Conservation (phyloP, 2,888 invertebrate genomes). For the Dyspetes luteomarginatus region DNA sequence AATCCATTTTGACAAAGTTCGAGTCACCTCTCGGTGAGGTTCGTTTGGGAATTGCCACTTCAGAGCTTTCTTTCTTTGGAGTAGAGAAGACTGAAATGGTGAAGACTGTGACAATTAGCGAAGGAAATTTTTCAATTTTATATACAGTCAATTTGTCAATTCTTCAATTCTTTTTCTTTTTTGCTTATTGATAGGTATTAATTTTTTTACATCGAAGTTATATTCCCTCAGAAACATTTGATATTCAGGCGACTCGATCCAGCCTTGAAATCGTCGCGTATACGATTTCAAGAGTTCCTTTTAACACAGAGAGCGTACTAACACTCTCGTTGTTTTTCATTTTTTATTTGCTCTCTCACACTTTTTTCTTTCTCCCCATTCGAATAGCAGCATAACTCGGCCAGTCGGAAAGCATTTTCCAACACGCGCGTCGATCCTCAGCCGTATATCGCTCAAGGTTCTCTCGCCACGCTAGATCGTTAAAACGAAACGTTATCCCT, state of each 20-base stretch:
- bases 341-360: not conserved
- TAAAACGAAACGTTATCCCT: slow-evolving; percentile 55
- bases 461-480: slow-evolving; percentile 32
- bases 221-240: not conserved
- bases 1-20: not conserved
- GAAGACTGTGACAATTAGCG: too few relatives aligned
- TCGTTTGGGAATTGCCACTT: not conserved
- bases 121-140: too few relatives aligned
- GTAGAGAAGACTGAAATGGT: too few relatives aligned
- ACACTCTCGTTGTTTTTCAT: not conserved
- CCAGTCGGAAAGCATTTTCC: slow-evolving; percentile 25
- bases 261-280: slow-evolving; percentile 10
- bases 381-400: slow-evolving; percentile 24
- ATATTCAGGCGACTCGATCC: not conserved
- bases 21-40: not conserved
- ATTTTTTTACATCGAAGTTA: not conserved
- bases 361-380: not conserved
- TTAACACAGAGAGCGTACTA: slow-evolving; percentile 5
- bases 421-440: slow-evolving; percentile 20
- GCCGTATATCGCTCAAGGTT: slow-evolving; percentile 39
- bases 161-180: not conserved
- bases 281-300: slow-evolving; percentile 26
- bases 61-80: too few relatives aligned
- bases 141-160: too few relatives aligned
- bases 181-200: not conserved